Evolutionary conservation across 2,888 invertebrate species (phyloP), one percentile per base, ranked within the genome.

Genomic region (Mythimna albipuncta): DNA sequence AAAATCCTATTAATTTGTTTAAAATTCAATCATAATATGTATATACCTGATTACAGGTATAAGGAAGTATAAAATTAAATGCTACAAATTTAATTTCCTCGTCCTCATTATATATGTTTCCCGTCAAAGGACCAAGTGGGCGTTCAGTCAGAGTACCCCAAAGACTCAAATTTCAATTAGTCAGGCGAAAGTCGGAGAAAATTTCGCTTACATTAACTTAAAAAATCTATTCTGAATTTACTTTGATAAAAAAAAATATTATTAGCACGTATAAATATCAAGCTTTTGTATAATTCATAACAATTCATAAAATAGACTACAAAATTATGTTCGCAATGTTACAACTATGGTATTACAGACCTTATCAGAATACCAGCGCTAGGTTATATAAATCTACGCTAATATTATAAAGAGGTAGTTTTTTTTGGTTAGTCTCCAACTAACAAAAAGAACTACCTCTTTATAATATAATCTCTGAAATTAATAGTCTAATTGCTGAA

Each of bases 101-200:
- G 16, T 47, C 41, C 58, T 75, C 65, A 75, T 79, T 75, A 72
- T 52, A 54, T 74, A 35, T 67, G 21, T 64, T 79, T 66, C 32
- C 59, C 61, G 52, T 67, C 64, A 73, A 73, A 78, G 73, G 57
- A 62, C 11, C n/a, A 55, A 54, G 77, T 81, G 64, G 72, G 73
- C 63, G 79, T 77, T 69, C 69, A 67, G 26, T 59, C 59, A 55
- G 61, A 58, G 67, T 77, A 70, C 70, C 70, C 58, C 71, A 77
- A 77, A 77, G 79, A 82, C 72, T 87, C 87, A 80, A 80, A 87
- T 90, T 91, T 89, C 88, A 90, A 91, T 91, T 89, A 90, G 87
- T 78, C 90, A 88, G 84, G 77, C 75, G 78, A 78, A 78, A 70
- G 50, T 78, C 26, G 73, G 71, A 77, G 84, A 88, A 89, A 83